Conservation (phyloP, 2,888 invertebrate genomes). For the Hydroisotoma schaefferi region DNA sequence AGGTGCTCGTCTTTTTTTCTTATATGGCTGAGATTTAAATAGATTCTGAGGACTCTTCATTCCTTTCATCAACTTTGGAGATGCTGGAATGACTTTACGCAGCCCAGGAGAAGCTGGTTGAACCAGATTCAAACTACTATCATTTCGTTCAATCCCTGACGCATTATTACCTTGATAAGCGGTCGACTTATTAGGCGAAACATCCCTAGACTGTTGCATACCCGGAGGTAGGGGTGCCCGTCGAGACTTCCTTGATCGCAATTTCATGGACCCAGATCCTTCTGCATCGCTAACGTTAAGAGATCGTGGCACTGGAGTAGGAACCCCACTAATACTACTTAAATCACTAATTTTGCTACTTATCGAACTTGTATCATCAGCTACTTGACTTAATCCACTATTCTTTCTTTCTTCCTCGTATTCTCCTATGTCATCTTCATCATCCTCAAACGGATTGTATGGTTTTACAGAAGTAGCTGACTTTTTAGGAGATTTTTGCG, state of each 20-base stretch:
- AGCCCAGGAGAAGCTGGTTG: constrained; percentile 16
- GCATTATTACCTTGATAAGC: not conserved
- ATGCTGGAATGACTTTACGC: constrained; percentile 42
- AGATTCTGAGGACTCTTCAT: constrained; percentile 21
- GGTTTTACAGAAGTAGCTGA: constrained; percentile 20
- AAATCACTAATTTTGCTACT: constrained; percentile 39
- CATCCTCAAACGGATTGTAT: constrained; percentile 45
- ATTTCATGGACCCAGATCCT: constrained; percentile 31
- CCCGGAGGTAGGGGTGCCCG: constrained; percentile 52
- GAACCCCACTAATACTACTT: constrained; percentile 37
- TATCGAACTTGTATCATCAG: constrained; percentile 36
- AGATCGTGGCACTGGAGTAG: constrained; percentile 33
- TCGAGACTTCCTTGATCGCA: constrained; percentile 49
- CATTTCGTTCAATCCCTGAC: too few relatives aligned
- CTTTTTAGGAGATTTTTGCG: constrained; percentile 23
- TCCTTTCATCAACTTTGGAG: constrained; percentile 42
- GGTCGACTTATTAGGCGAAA: not conserved
- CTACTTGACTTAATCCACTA: constrained; percentile 19
- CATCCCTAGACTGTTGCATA: constrained; percentile 4
- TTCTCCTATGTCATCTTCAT: constrained; percentile 37
- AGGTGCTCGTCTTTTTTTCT: constrained; percentile 56
- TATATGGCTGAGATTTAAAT: constrained; percentile 48
- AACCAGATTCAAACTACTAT: not conserved
- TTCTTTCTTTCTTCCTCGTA: constrained; percentile 27
- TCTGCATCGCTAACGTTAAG: constrained; percentile 36